A percentile compares a stretch with the other conserved stretches of the same genome.
Conservation (phyloP, 2,888 invertebrate species). For the Arrhopalites spinosus region DNA sequence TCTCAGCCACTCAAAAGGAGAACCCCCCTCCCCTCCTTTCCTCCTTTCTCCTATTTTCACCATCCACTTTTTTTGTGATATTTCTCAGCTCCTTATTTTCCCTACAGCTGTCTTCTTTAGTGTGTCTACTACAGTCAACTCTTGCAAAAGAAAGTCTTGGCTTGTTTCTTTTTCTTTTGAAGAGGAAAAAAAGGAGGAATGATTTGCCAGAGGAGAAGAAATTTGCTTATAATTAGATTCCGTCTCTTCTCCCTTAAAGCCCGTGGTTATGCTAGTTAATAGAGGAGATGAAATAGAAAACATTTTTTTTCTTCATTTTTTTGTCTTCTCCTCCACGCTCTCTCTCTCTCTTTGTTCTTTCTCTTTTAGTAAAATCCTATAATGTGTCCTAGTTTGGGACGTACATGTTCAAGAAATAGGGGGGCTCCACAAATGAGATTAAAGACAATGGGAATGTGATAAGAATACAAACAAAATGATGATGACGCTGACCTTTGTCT, state of each 20-base stretch:
- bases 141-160: too few species aligned
- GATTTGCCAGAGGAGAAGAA: slow-evolving; percentile 26
- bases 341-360: neutral
- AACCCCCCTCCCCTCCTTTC: neutral
- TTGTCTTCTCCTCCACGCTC: neutral
- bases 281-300: neutral
- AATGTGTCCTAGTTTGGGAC: neutral
- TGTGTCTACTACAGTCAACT: too few species aligned
- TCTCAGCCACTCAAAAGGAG: neutral
- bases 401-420: too few species aligned
- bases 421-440: too few species aligned
- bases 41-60: too few species aligned
- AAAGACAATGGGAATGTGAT: too few species aligned
- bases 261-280: neutral
- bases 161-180: too few species aligned
- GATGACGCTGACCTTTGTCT: slow-evolving; percentile 78
- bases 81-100: too few species aligned
- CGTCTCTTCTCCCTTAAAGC: neutral
- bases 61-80: too few species aligned
- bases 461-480: too few species aligned
- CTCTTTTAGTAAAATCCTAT: neutral
- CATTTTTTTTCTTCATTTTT: neutral
- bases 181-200: slow-evolving; percentile 5
- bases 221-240: slow-evolving; percentile 23
- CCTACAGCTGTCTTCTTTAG: too few species aligned